These are phyloP conservation scores for Brachyhypopomus occidentalis DNA, from an alignment of 2,113 vertebrate species.

Conservation along the genomic window DNA sequence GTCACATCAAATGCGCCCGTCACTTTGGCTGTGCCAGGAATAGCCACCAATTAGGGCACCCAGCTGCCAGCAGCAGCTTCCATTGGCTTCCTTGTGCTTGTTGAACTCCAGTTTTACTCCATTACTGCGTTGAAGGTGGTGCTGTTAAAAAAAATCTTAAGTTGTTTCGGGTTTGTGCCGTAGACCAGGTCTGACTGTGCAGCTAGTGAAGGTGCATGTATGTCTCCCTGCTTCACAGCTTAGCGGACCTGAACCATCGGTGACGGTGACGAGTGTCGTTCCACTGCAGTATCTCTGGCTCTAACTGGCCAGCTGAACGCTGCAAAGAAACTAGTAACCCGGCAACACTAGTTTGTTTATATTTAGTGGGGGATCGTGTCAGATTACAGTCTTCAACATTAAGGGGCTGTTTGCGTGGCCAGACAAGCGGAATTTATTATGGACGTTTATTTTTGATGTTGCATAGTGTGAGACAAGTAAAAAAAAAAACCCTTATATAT, in stretches of 20 bases:
- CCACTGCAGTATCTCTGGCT: slow-evolving; percentile 4
- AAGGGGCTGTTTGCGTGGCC: slow-evolving; percentile 41
- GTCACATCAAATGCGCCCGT: not conserved
- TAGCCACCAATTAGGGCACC: not conserved
- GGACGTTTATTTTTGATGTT: not conserved
- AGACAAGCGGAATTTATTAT: not conserved
- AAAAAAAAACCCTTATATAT: too few relatives aligned
- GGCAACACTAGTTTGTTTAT: slow-evolving; percentile 53
- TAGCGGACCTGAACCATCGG: not conserved
- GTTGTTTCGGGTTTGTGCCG: not conserved
- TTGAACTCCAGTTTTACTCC: not conserved
- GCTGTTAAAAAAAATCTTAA: not conserved
- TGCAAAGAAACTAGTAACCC: slow-evolving; percentile 45
- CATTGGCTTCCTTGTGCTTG: not conserved
- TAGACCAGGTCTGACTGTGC: not conserved
- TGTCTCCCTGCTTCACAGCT: too few relatives aligned
- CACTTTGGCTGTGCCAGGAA: not conserved
- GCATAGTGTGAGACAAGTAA: not conserved
- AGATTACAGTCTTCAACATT: slow-evolving; percentile 32
- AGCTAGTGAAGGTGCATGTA: too few relatives aligned
- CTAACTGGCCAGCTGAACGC: slow-evolving; percentile 9
- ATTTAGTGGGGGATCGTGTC: slow-evolving; percentile 43
- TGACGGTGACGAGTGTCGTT: not conserved
- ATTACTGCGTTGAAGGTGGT: not conserved
- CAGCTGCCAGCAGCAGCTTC: not conserved